Conservation (phyloP, 2,797 vertebrate genomes). For the Sebastes reedi region DNA sequence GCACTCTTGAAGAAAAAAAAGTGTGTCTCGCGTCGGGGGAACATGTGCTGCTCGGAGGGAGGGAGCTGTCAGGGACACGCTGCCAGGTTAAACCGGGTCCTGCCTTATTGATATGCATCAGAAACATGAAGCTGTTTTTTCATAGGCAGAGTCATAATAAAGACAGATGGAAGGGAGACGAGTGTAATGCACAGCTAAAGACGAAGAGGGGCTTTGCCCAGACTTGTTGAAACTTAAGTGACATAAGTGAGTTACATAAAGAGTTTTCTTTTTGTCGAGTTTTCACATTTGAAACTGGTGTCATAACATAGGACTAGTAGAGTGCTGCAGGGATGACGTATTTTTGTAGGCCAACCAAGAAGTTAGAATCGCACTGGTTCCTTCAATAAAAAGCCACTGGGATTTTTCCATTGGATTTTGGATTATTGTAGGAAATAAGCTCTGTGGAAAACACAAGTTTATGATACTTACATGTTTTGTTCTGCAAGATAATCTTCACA, state of each 20-base stretch:
- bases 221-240: constrained; percentile 2
- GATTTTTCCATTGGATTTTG: no score
- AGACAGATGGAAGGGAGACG: neutral
- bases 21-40: constrained; percentile 27
- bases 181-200: neutral
- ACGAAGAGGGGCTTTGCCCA: neutral
- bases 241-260: neutral
- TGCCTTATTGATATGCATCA: constrained; percentile 43
- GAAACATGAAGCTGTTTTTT: constrained; percentile 1
- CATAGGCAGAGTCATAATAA: neutral
- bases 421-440: no score
- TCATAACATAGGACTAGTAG: neutral
- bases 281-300: neutral
- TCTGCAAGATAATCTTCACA: no score
- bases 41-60: constrained; percentile 32
- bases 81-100: constrained; percentile 29
- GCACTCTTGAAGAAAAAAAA: constrained; percentile 54
- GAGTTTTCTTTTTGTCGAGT: neutral
- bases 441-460: no score
- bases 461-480: no score
- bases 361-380: no score
- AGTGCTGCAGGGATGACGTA: no score
- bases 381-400: no score
- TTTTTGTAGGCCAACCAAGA: no score
- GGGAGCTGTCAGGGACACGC: constrained; percentile 50